A percentile compares a stretch with the other conserved stretches of the same genome.
Conservation (phyloP, 2,113 vertebrate genomes). For the Microcebus lehilahytsara region DNA sequence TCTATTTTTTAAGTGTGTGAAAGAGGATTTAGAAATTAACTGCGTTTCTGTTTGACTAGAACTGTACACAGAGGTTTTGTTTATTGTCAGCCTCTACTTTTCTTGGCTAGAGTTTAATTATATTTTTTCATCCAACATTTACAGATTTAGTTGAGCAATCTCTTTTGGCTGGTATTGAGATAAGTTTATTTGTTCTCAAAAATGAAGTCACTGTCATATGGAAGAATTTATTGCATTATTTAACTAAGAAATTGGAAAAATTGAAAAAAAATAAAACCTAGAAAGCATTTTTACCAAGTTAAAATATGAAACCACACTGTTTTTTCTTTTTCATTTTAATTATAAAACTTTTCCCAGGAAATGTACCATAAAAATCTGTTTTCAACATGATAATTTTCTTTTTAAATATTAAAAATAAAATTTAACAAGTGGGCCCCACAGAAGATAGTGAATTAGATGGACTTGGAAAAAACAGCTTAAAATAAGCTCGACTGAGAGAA, state of each 20-base stretch:
- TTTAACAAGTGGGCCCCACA: not conserved
- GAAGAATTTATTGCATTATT: constrained; percentile 52
- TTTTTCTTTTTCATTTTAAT: constrained; percentile 35
- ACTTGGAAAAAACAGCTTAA: not conserved
- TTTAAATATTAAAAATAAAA: not conserved
- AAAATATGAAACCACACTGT: not conserved
- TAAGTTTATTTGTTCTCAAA: constrained; percentile 55
- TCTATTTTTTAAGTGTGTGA: constrained; percentile 18
- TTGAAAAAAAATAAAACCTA: constrained; percentile 43
- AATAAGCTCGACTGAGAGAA: not conserved
- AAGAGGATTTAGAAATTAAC: constrained; percentile 9
- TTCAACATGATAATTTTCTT: not conserved
- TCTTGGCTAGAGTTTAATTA: constrained; percentile 20
- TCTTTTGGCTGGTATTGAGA: constrained; percentile 8
- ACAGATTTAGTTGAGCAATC: constrained; percentile 35
- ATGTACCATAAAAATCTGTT: not conserved
- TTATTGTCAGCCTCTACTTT: not conserved
- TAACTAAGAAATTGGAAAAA: not conserved
- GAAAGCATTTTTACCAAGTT: constrained; percentile 56
- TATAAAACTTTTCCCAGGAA: not conserved
- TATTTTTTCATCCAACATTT: not conserved
- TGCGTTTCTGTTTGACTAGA: not conserved
- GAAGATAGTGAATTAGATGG: not conserved
- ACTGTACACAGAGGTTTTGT: not conserved
- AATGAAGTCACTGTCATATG: constrained; percentile 62